Base-by-base conservation (phyloP, 2,113 vertebrate genomes). In the Erinaceus europaeus region DNA sequence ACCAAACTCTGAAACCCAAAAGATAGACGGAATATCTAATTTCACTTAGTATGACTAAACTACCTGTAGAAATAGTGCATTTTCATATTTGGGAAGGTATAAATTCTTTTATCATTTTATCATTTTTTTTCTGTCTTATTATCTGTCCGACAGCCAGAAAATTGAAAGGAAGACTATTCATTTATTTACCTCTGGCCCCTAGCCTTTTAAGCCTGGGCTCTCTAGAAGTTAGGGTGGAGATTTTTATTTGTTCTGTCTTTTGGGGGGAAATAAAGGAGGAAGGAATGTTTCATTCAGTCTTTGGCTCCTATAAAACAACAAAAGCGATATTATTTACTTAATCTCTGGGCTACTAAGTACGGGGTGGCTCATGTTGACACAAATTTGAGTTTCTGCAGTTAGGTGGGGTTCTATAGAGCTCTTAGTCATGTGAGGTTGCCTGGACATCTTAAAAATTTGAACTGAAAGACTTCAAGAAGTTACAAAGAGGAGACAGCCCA, bases 281-380 rank as follows among this genome's bases (percentile, higher is more conserved):
- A 90, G 89, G 83, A 81, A 78, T 61, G 76, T 90, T 69, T 89
- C 93, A 92, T 94, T 96, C 89, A 85, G 46, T 79, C 93, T 90
- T 92, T 93, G 94, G 93, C 91, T 93, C 92, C 90, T 93, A 83
- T 90, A 95, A 84, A 76, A 95, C 88, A 21, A 27, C 86, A 92
- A 96, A 96, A 91, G 80, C 74, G 94, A 83, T 61, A 84, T 84
- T 97, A 74, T 97, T 97, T 96, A 95, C 93, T 72, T 64, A 94
- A 87, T 92, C 93, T 94, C 68, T 6, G 8, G 71, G 90, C 94
- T 96, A 91, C 86, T 62, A 90, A 96, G 89, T 91, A 82, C 83
- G 94, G 93, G 93, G 55, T 95, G 95, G 94, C 83, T 91, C 32
- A 6, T 96, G 90, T 97, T 96, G 97, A 94, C 94, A 93, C 90